These are phyloP conservation scores for Archilochus colubris DNA, from an alignment of 2,113 vertebrate genomes.

Conservation along the genomic window DNA sequence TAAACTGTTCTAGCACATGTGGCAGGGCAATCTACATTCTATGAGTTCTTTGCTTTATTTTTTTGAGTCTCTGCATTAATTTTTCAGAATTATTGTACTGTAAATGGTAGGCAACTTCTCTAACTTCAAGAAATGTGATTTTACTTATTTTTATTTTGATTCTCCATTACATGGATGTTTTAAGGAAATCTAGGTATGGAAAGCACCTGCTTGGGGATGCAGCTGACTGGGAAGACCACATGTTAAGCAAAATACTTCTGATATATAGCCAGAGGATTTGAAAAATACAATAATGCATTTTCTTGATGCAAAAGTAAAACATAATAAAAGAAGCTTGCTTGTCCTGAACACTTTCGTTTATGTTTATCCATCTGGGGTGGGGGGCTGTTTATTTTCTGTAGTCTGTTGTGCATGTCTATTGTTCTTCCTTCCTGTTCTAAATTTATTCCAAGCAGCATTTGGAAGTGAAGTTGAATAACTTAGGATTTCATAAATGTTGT, in stretches of 20 bases:
- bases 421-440: background rate
- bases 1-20: background rate
- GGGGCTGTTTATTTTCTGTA: background rate
- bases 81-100: background rate
- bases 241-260: background rate
- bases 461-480: background rate
- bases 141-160: background rate
- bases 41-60: background rate
- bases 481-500: background rate
- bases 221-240: background rate
- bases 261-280: background rate
- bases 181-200: background rate
- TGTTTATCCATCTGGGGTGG: background rate
- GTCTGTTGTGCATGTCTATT: background rate
- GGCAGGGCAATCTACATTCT: background rate
- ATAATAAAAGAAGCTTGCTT: background rate
- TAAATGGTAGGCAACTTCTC: background rate
- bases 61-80: background rate
- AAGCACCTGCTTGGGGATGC: background rate
- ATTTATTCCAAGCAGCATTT: background rate
- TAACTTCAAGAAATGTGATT: background rate
- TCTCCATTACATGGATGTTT: background rate
- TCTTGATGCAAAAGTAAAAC: background rate
- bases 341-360: background rate
- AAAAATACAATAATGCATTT: background rate